Percentiles rank a stretch among this genome's conserved stretches.
These are phyloP conservation scores for Columba livia DNA, from an alignment of 2,113 vertebrate species.

Conservation along the genomic window DNA sequence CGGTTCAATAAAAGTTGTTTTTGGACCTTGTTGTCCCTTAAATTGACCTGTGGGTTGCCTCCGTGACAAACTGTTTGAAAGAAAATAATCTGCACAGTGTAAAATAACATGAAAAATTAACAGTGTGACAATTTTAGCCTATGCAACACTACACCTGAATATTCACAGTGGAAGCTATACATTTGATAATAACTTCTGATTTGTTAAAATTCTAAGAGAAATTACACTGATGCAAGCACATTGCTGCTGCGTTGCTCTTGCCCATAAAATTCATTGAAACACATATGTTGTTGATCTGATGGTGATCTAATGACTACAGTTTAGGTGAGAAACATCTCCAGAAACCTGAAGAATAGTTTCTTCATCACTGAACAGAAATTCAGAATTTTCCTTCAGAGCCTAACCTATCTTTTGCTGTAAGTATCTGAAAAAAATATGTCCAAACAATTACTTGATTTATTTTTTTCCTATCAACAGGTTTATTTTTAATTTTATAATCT, in stretches of 20 bases:
- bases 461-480: background rate
- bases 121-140: background rate
- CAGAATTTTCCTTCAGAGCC: background rate
- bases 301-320: background rate
- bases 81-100: background rate
- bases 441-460: fast-evolving
- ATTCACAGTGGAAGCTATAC: background rate
- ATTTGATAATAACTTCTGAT: background rate
- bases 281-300: background rate
- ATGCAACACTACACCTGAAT: background rate
- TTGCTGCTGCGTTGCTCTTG: background rate
- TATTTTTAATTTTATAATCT: background rate
- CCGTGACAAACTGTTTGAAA: background rate
- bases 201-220: background rate
- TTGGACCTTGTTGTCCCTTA: no score
- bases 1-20: no score
- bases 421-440: background rate
- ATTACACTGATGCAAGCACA: background rate
- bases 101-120: background rate
- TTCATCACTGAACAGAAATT: background rate
- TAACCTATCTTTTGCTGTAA: background rate
- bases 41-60: no score
- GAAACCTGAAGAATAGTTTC: background rate
- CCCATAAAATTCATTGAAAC: background rate
- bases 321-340: background rate